A percentile compares a stretch with the other conserved stretches of the same genome.
Conservation (phyloP, 2,888 invertebrate genomes). For the Terebella lapidaria region DNA sequence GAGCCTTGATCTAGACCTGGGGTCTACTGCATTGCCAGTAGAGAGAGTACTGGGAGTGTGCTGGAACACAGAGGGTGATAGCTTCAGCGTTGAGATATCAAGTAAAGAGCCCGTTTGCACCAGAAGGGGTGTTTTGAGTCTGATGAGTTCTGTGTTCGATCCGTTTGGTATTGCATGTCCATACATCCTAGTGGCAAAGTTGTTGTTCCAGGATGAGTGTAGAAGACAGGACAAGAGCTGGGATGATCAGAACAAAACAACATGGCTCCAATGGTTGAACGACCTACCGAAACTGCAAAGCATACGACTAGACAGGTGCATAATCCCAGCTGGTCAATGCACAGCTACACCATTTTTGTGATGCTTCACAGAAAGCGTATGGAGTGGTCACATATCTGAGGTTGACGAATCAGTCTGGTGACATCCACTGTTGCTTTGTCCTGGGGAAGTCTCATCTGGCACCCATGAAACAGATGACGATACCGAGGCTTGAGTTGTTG, state of each 20-base stretch:
- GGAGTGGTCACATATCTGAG: slow-evolving; percentile 19
- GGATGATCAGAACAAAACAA: neutral
- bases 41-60: neutral
- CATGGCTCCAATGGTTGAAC: neutral
- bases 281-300: neutral
- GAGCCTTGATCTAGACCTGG: neutral
- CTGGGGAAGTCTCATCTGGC: slow-evolving; percentile 25
- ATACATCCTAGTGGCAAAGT: slow-evolving; percentile 1
- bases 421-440: slow-evolving; percentile 21
- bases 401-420: slow-evolving; percentile 7
- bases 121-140: neutral
- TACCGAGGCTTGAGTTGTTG: neutral
- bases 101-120: neutral
- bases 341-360: slow-evolving; percentile 27
- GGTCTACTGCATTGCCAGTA: neutral
- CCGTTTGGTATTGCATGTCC: slow-evolving; percentile 1
- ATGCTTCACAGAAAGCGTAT: slow-evolving; percentile 24
- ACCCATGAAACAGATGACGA: slow-evolving; percentile 22
- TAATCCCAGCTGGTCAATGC: too few relatives aligned
- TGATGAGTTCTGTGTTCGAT: slow-evolving; percentile 1
- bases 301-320: neutral
- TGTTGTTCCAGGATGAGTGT: neutral
- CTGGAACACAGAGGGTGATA: neutral
- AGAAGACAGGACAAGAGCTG: neutral
- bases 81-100: neutral